Evolutionary conservation across 2,113 vertebrate species (phyloP).

Genomic region (Hepsetus odoe): DNA sequence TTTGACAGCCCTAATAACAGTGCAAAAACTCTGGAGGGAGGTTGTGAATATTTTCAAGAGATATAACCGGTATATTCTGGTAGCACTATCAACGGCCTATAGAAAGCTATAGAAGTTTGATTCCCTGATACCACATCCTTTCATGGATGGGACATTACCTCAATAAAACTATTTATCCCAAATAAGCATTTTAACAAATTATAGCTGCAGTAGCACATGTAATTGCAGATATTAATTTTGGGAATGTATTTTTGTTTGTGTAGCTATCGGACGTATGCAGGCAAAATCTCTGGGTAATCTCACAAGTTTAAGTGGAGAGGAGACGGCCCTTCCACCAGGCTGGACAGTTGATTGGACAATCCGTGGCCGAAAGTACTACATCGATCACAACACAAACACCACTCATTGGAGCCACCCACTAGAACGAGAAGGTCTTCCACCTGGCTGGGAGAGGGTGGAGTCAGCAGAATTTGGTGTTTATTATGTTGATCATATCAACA

Average conservation of each 20-base stretch:
- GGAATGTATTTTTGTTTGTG: constrained; percentile 23
- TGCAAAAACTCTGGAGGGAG: background rate
- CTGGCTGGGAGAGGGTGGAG: constrained; percentile 96
- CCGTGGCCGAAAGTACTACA: constrained; percentile 95
- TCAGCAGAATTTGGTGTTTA: constrained; percentile 94
- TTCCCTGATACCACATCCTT: too few species aligned
- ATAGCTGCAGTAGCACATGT: background rate
- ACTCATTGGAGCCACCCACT: constrained; percentile 98
- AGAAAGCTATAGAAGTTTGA: too few species aligned
- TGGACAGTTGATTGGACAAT: constrained; percentile 99
- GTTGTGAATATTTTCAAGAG: background rate
- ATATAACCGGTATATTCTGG: too few species aligned
- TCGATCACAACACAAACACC: constrained; percentile 98
- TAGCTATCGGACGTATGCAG: constrained; percentile 92
- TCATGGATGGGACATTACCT: too few species aligned
- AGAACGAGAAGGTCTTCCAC: constrained; percentile 93
- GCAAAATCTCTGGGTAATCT: constrained; percentile 96
- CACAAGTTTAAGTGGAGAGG: constrained; percentile 87
- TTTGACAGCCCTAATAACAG: too few species aligned
- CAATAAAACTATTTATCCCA: too few species aligned
- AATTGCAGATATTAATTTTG: background rate
- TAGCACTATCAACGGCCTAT: too few species aligned
- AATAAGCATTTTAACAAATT: background rate
- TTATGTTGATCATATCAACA: constrained; percentile 97
- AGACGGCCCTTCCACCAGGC: constrained; percentile 90